Evolutionary conservation across 2,888 invertebrate genomes (phyloP).

Genomic region (Eremobia ochroleuca): DNA sequence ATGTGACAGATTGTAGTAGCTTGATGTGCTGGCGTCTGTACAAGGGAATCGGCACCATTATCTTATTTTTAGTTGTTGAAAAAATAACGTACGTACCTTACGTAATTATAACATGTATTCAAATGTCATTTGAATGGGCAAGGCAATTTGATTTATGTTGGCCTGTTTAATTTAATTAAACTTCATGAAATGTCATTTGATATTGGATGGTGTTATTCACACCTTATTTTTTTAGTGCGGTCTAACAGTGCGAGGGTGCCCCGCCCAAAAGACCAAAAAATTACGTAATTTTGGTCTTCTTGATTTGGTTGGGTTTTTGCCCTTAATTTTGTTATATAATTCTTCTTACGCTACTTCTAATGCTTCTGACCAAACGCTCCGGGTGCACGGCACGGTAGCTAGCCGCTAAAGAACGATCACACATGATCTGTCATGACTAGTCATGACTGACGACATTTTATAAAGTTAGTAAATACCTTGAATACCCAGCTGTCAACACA

Average conservation of each 20-base stretch:
- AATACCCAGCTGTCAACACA: not conserved
- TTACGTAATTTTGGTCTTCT: not conserved
- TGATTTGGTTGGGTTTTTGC: not conserved
- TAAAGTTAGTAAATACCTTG: not conserved
- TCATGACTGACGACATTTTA: not conserved
- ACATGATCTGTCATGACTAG: not conserved
- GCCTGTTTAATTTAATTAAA: slow-evolving; percentile 28
- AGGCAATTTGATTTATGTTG: slow-evolving; percentile 40
- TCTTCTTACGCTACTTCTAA: not conserved
- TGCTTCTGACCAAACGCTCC: not conserved
- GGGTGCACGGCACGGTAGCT: not conserved
- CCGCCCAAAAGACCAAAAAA: not conserved
- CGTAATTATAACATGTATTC: not conserved
- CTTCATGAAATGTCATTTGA: slow-evolving; percentile 23
- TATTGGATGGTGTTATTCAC: slow-evolving; percentile 12
- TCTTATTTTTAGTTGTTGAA: not conserved
- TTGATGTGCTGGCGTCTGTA: too few species aligned
- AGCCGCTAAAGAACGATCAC: not conserved
- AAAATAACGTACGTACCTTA: too few species aligned
- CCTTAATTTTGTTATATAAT: not conserved
- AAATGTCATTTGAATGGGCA: slow-evolving; percentile 28
- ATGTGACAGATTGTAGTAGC: too few species aligned
- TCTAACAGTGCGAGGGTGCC: not conserved
- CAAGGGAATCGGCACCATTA: too few species aligned
- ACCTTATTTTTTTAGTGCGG: slow-evolving; percentile 7